Conservation (phyloP, 2,113 vertebrate species). For the Anarhynchus alexandrinus region DNA sequence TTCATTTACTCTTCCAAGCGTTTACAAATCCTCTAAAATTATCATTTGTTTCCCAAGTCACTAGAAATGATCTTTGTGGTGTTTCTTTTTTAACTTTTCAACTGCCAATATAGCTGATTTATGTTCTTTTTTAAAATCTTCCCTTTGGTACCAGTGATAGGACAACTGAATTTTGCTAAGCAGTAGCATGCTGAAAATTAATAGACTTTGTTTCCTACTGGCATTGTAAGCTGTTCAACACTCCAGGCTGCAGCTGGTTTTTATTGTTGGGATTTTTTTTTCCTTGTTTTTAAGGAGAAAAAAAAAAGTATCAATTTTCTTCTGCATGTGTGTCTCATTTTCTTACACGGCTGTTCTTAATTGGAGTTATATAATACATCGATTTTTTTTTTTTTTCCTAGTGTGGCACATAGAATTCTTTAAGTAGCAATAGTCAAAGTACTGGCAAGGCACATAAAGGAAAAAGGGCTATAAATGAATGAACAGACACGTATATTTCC, state of each 20-base stretch:
- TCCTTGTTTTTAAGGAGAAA: neutral
- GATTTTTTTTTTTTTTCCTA: neutral
- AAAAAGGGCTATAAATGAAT: neutral
- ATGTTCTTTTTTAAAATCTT: slow-evolving; percentile 13
- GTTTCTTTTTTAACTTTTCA: slow-evolving; percentile 50
- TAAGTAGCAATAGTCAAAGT: neutral
- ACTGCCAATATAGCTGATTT: slow-evolving; percentile 48
- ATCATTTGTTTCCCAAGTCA: slow-evolving; percentile 55
- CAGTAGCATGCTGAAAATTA: slow-evolving; percentile 46
- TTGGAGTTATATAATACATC: neutral
- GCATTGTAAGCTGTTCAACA: neutral
- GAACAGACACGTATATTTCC: neutral
- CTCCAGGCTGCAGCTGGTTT: neutral
- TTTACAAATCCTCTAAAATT: slow-evolving; percentile 53
- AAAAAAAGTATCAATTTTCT: neutral
- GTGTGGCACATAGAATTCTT: neutral
- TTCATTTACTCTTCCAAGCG: slow-evolving; percentile 61
- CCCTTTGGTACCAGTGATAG: neutral
- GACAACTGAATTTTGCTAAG: slow-evolving; percentile 34
- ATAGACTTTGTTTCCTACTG: slow-evolving; percentile 30
- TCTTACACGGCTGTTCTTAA: neutral
- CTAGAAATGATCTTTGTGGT: slow-evolving; percentile 13
- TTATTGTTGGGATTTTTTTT: neutral
- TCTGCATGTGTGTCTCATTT: neutral
- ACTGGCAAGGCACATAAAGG: neutral